Evolutionary conservation across 2,888 invertebrate species (phyloP).

Genomic region (Lasioglossum leucozonium): DNA sequence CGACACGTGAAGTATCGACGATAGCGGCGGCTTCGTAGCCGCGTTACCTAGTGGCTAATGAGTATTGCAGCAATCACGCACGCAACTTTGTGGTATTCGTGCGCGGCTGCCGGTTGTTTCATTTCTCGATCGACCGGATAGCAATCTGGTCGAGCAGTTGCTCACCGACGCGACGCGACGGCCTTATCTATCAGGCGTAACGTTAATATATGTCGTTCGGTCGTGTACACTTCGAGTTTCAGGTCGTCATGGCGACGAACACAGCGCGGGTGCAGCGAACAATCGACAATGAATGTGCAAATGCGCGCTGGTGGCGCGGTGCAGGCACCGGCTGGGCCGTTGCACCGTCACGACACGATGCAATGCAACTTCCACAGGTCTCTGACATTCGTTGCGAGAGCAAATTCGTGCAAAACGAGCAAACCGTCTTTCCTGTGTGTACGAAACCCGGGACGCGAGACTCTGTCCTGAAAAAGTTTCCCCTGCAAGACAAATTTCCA

Average conservation of each 20-base stretch:
- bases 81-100: conserved; percentile 10
- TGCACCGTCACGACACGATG: conserved; percentile 17
- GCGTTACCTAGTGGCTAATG: neutral
- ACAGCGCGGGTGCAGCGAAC: conserved; percentile 15
- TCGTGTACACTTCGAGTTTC: conserved; percentile 76
- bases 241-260: conserved; percentile 77
- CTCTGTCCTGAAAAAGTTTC: conserved; percentile 44
- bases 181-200: conserved; percentile 20
- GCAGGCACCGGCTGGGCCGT: neutral
- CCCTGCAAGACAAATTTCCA: conserved; percentile 41
- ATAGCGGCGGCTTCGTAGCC: neutral
- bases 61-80: neutral
- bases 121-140: neutral
- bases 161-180: neutral
- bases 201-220: conserved; percentile 60
- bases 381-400: conserved; percentile 8
- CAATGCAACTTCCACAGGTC: conserved; percentile 3
- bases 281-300: conserved; percentile 28
- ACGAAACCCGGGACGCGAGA: conserved; percentile 15
- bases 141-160: neutral
- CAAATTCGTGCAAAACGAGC: neutral
- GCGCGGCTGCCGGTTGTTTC: neutral
- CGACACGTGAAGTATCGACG: neutral
- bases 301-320: neutral
- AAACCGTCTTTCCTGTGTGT: neutral